Conservation (phyloP, 2,797 vertebrate species). For the Peromyscus attwateri region DNA sequence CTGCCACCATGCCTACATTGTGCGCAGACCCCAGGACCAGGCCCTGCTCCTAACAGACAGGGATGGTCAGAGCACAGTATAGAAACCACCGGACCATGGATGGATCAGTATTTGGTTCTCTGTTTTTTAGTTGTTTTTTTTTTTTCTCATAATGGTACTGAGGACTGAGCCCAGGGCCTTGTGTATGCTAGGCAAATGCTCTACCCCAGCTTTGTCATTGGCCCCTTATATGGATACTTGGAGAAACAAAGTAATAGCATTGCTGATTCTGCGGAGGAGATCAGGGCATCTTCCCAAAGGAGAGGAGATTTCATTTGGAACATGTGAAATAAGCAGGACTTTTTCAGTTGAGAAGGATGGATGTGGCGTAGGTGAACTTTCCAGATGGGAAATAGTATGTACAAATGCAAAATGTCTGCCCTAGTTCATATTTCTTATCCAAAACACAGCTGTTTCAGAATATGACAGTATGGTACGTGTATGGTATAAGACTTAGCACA, state of each 20-base stretch:
- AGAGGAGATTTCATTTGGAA: neutral
- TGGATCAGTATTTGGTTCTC: neutral
- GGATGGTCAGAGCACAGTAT: neutral
- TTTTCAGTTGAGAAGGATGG: slow-evolving; percentile 1
- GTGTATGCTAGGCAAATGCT: neutral
- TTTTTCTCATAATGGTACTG: neutral
- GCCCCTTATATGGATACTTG: too few species aligned
- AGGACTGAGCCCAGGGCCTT: neutral
- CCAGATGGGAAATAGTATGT: neutral
- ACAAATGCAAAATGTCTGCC: neutral
- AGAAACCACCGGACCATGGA: neutral
- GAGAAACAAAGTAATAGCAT: neutral
- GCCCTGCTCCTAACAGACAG: neutral
- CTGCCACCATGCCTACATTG: neutral
- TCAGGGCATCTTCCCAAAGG: neutral
- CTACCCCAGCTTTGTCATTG: too few species aligned
- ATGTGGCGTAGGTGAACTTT: neutral
- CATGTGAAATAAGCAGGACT: neutral
- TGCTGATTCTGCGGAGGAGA: neutral
- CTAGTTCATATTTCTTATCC: slow-evolving; percentile 10
- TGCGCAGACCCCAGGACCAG: neutral
- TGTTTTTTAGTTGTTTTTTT: neutral
- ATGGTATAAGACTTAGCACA: neutral
- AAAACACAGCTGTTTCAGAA: slow-evolving; percentile 31
- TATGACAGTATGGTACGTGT: neutral